Conservation (phyloP, 2,888 invertebrate genomes). For the Andrena camellia region DNA sequence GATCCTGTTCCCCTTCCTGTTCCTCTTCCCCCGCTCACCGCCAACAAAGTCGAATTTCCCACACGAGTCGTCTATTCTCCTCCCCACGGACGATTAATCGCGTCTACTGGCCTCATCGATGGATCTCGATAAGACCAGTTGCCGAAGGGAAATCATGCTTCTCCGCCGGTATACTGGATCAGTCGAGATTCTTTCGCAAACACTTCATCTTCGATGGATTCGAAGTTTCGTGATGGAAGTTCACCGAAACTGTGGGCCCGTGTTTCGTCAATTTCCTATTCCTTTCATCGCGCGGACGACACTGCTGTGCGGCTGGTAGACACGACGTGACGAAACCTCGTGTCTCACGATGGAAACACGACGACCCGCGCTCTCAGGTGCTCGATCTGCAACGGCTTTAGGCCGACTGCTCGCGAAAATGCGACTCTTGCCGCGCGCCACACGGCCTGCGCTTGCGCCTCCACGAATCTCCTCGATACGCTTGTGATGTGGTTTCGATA, state of each 20-base stretch:
- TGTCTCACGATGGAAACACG: constrained; percentile 24
- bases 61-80: background rate
- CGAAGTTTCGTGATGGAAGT: background rate
- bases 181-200: background rate
- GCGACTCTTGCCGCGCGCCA: constrained; percentile 61
- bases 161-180: background rate
- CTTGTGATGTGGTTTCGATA: constrained; percentile 35
- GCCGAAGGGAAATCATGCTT: background rate
- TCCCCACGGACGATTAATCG: constrained; percentile 40
- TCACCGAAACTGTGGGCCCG: background rate
- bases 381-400: constrained; percentile 72
- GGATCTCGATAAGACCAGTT: background rate
- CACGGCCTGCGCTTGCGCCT: constrained; percentile 61
- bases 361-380: constrained; percentile 45
- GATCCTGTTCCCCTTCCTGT: constrained; percentile 57
- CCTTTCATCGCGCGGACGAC: background rate
- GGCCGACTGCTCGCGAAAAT: constrained; percentile 77
- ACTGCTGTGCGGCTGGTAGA: background rate
- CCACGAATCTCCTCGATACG: constrained; percentile 31
- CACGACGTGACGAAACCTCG: constrained; percentile 45
- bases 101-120: background rate
- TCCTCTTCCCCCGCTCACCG: constrained; percentile 19
- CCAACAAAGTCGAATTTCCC: constrained; percentile 25
- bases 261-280: background rate
- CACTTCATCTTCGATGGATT: background rate